Conservation (phyloP, 2,113 vertebrate species). For the Ibidorhyncha struthersii region DNA sequence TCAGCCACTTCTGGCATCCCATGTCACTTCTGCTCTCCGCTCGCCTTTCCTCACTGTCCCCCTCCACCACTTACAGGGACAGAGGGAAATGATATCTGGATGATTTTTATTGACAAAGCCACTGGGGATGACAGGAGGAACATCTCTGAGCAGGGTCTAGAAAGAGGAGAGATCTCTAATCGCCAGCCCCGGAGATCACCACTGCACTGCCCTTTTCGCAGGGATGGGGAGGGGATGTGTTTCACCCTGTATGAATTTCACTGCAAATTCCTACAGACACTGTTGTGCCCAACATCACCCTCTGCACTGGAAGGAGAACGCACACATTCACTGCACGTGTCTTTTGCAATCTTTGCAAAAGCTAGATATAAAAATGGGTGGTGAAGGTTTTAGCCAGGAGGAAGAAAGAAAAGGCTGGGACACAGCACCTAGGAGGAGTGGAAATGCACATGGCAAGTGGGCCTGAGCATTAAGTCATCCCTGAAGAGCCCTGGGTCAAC, state of each 20-base stretch:
- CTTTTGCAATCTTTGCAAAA: neutral
- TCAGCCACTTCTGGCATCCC: neutral
- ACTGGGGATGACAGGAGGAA: neutral
- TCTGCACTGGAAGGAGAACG: neutral
- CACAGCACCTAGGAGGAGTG: no score
- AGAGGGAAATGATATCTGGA: rapidly evolving
- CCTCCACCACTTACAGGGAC: rapidly evolving
- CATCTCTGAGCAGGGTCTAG: neutral
- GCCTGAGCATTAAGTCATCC: neutral
- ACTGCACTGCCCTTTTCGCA: neutral
- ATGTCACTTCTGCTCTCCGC: rapidly evolving
- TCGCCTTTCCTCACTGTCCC: neutral
- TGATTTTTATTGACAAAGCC: neutral
- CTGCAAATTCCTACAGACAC: neutral
- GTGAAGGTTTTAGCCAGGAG: neutral
- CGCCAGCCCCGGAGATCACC: neutral
- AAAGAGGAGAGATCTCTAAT: neutral
- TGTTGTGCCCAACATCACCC: neutral
- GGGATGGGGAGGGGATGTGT: neutral
- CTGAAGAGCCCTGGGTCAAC: neutral
- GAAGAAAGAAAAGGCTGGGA: neutral
- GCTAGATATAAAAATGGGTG: neutral
- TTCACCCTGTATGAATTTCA: rapidly evolving
- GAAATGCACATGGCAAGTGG: neutral
- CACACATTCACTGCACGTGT: rapidly evolving